Percentiles rank a stretch among this genome's conserved stretches.
phyloP scores from a whole-genome alignment of 2,797 vertebrate species.

The Gobionotothen gibberifrons region DNA sequence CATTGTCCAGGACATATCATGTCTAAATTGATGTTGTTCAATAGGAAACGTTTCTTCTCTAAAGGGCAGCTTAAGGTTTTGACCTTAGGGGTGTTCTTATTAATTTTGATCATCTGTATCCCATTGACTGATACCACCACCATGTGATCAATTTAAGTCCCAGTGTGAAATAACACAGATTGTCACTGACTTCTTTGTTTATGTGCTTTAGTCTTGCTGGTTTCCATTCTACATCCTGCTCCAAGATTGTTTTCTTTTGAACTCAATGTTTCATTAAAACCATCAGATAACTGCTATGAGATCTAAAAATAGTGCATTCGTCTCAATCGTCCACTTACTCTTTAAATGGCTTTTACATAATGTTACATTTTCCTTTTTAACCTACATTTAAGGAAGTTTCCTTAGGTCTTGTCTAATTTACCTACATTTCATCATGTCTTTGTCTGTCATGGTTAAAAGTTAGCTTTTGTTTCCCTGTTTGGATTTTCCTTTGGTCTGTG shows the following conservation, averaged over 20 bases:
- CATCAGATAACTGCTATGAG: not conserved
- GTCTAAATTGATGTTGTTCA: not conserved
- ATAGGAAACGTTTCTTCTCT: not conserved
- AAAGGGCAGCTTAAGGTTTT: not conserved
- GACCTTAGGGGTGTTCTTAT: not conserved
- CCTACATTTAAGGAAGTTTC: not conserved
- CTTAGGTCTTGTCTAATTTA: not conserved
- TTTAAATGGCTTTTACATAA: not conserved
- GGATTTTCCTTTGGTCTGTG: no score
- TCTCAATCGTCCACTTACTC: not conserved
- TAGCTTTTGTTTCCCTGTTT: no score
- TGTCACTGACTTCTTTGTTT: constrained; percentile 24
- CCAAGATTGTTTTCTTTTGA: not conserved
- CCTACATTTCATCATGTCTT: not conserved
- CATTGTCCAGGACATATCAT: not conserved
- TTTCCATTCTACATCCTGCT: not conserved
- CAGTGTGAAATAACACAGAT: constrained; percentile 45
- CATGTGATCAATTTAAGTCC: constrained; percentile 32
- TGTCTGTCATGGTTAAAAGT: not conserved
- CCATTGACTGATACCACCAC: constrained; percentile 20
- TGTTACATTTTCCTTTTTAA: not conserved
- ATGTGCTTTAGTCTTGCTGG: constrained; percentile 12
- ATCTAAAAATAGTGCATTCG: not conserved
- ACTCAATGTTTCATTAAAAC: not conserved
- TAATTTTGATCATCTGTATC: constrained; percentile 32